Evolutionary conservation across 1,140 invertebrate species (phyloP), one percentile per base, ranked within the genome.

Genomic region (Metopolophium dirhodum): DNA sequence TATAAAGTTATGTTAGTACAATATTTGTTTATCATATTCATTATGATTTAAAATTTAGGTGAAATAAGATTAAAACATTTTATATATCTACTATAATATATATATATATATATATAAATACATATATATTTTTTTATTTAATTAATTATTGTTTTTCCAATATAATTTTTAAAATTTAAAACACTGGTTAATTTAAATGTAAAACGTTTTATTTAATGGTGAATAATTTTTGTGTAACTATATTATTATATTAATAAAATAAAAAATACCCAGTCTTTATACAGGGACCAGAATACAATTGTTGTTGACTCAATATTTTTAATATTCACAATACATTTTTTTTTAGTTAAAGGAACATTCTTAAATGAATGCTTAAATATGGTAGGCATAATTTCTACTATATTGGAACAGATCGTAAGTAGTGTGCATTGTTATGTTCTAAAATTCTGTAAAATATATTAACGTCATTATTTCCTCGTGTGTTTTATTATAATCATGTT

Each of bases 101-200:
- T 92, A 41, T 8, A 57, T 89, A 85, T 92, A 41, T 89, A 85
- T 54, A 41, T 61, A 90, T 68, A 89, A 35, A 57, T 89, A 89
- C 49, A 45, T 90, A 90, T 92, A 92, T 93, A 85, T 57, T 86
- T 86, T 88, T 86, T 85, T 93, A 77, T 54, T 86, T 93, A 23
- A 93, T 85, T 93, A 51, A 93, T 93, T 93, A 57, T 93, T 85
- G 91, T 92, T 93, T 86, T 93, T 92, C 77, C 91, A 93, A 51
- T 93, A 26, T 83, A 45, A 54, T 93, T 93, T 93, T 93, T 54
- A 45, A 26, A 85, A 86, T 2, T 51, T 30, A 47, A 51, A 83
- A 49, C 68, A 92, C 57, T 51, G 30, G 30, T 83, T 83, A 49
- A 83, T 82, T 49, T 82, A 93, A 93, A 86, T 93, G 54, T 54